Percentiles rank a stretch among this genome's conserved stretches.
Conservation (phyloP, 2,113 vertebrate genomes). For the Hipposideros armiger region DNA sequence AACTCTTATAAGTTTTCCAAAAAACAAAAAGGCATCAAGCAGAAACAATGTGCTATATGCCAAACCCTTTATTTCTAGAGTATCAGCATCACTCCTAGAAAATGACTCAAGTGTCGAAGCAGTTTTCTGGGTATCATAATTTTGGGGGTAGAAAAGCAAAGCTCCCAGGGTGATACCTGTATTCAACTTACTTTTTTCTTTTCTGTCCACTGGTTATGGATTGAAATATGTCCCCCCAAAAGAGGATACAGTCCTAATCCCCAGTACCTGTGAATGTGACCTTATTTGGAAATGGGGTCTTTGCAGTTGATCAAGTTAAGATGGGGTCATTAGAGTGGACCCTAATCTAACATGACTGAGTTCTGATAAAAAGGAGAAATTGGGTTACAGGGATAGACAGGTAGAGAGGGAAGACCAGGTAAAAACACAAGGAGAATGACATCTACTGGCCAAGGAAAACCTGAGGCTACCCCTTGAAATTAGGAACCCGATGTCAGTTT, state of each 20-base stretch:
- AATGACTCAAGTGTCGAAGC: background rate
- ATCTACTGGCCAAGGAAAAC: background rate
- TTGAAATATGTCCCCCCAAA: background rate
- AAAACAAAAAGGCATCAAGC: no score
- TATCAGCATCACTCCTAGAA: background rate
- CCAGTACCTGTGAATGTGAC: background rate
- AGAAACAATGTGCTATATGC: background rate
- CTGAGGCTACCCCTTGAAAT: background rate
- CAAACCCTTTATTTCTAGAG: background rate
- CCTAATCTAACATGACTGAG: background rate
- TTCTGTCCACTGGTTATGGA: background rate
- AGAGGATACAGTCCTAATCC: background rate
- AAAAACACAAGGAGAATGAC: background rate
- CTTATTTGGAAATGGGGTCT: background rate
- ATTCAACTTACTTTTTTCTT: background rate
- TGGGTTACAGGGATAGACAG: background rate
- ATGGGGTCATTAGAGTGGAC: background rate
- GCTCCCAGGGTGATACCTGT: background rate
- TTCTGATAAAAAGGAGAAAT: background rate
- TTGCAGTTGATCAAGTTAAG: background rate
- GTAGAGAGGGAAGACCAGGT: background rate
- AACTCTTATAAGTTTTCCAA: no score
- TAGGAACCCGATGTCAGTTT: background rate
- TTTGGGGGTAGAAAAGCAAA: background rate
- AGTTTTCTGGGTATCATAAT: background rate